Evolutionary conservation across 2,888 invertebrate genomes (phyloP).

Genomic region (Melinaea menophilus): DNA sequence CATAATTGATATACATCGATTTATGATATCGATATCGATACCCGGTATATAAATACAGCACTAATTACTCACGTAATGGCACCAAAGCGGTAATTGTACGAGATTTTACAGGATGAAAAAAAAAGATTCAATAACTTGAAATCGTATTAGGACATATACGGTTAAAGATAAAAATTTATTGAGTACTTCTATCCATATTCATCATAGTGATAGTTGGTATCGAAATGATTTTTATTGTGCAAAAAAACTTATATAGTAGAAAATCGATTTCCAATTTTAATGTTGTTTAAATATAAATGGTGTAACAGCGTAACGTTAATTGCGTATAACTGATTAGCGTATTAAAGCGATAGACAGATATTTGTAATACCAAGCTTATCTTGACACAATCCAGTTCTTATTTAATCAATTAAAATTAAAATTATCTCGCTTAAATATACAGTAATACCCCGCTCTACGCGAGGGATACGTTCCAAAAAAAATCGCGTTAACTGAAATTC

Average conservation of each 20-base stretch:
- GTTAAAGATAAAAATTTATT: too few species aligned
- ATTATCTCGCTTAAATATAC: background rate
- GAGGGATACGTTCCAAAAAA: too few species aligned
- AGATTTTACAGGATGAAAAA: background rate
- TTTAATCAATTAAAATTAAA: slow-evolving; percentile 15
- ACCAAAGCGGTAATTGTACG: background rate
- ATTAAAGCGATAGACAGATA: slow-evolving; percentile 32
- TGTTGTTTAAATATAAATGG: background rate
- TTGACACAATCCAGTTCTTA: slow-evolving; percentile 24
- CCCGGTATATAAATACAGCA: slow-evolving; percentile 5
- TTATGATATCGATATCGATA: slow-evolving; percentile 11
- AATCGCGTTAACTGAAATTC: too few species aligned
- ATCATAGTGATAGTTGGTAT: too few species aligned
- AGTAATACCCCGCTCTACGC: too few species aligned
- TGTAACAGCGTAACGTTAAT: slow-evolving; percentile 32
- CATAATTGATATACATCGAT: background rate
- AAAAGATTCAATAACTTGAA: too few species aligned
- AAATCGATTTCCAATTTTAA: background rate
- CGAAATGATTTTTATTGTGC: too few species aligned
- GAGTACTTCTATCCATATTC: too few species aligned
- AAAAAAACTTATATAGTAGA: background rate
- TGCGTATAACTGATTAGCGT: slow-evolving; percentile 46
- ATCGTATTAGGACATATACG: too few species aligned
- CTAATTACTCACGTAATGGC: background rate
- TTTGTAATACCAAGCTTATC: slow-evolving; percentile 18